phyloP scores from a whole-genome alignment of 2,888 invertebrate genomes.

The Salticus scenicus region DNA sequence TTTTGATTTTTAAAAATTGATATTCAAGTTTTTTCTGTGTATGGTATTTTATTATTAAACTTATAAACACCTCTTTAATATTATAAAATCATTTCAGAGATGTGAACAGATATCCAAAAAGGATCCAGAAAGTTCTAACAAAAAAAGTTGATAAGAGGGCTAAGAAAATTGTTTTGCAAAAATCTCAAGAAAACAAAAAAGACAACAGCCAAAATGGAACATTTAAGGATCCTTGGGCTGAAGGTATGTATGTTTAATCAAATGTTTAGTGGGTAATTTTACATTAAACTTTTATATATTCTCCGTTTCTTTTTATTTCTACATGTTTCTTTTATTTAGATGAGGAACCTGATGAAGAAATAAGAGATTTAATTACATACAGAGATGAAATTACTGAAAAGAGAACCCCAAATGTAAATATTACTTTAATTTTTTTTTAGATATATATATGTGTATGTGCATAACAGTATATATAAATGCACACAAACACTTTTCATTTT shows the following conservation, averaged over 20 bases:
- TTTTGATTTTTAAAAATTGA: no score
- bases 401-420: conserved; percentile 78
- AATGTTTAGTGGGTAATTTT: no score
- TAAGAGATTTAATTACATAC: conserved; percentile 51
- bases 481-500: no score
- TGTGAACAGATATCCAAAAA: conserved; percentile 13
- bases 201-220: neutral
- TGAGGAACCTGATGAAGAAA: conserved; percentile 37
- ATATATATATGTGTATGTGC: no score
- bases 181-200: neutral
- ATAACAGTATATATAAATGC: no score
- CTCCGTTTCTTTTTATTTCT: neutral
- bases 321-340: conserved; percentile 20
- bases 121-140: neutral
- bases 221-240: conserved; percentile 36
- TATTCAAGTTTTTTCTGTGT: no score
- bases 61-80: no score
- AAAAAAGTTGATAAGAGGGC: neutral
- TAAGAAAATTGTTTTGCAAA: neutral
- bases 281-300: no score
- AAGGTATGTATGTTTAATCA: conserved; percentile 20
- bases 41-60: no score
- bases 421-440: neutral
- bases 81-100: neutral
- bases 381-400: conserved; percentile 74